phyloP scores from a whole-genome alignment of 2,113 vertebrate genomes.

The Ammospiza caudacuta region DNA sequence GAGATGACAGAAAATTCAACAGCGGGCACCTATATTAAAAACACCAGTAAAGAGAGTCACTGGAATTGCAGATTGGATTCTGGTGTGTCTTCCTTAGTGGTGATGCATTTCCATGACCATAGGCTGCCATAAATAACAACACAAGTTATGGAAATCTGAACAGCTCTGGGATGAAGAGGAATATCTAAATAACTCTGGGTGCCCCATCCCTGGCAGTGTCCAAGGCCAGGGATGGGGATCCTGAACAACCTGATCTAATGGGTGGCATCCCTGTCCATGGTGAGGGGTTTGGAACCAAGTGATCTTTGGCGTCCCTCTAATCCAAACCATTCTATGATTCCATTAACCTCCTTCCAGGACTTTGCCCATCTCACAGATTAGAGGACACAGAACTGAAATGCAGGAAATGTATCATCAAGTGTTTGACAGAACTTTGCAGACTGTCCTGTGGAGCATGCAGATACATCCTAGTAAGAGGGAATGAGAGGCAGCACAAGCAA shows the following conservation, averaged over 20 bases:
- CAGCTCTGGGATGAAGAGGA: not conserved
- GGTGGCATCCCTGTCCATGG: too few species aligned
- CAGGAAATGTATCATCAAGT: not conserved
- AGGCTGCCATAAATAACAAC: not conserved
- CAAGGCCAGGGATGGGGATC: not conserved
- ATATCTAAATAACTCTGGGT: not conserved
- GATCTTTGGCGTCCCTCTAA: not conserved
- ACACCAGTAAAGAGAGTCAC: not conserved
- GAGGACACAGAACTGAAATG: not conserved
- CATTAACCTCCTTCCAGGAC: not conserved
- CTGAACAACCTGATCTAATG: not conserved
- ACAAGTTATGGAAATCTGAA: not conserved
- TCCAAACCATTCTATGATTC: not conserved
- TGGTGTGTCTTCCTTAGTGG: not conserved
- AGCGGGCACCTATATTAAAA: not conserved
- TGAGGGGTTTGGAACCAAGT: not conserved
- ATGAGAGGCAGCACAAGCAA: not conserved
- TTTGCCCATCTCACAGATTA: not conserved
- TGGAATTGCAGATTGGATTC: not conserved
- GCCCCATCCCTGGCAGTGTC: not conserved
- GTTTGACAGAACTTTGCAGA: not conserved
- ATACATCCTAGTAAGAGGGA: not conserved
- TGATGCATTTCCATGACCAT: not conserved
- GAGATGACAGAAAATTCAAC: not conserved
- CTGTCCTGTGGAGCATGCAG: not conserved